Evolutionary conservation across 2,888 invertebrate genomes (phyloP), one percentile per base, ranked within the genome.

Genomic region (Conistra vaccinii): DNA sequence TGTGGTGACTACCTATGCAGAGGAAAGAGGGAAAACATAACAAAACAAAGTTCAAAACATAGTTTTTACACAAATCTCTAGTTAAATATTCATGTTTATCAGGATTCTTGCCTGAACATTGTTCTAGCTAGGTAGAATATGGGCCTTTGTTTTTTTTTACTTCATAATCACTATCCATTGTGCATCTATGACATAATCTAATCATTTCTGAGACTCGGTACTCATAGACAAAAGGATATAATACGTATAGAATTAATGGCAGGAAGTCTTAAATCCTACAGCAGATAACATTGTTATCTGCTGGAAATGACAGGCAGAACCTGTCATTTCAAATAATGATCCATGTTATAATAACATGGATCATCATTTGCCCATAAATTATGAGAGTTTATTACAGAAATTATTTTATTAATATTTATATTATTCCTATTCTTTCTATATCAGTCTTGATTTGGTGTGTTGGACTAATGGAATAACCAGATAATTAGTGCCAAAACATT

Each of bases 191-290:
- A 51, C 76, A 42, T 23, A 75, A 76, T 75, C 5, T 32, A 53
- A 42, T 61, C 4, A 65, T 42, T 48, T 48, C n/a, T 39, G 6
- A 29, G 29, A 58, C 76, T 57, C 20, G n/a, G 17, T 60, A 73
- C 29, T 53, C 23, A 26, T 23, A 45, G 6, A 48, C 35, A 20
- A 39, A 23, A 26, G 6, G 3, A 14, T 5, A 26, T 29, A 68
- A 20, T 35, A n/a, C n/a, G n/a, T n/a, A 42, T 26, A 45, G 60
- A 42, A 20, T 53, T 3, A 6, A 76, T 32, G n/a, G 32, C 58
- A 78, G 35, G 35, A 78, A 53, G 29, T 60, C 17, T 42, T 45
- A 14, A 61, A 78, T 78, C 10, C 26, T 51, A 17, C 12, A 17
- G 26, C 23, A 12, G n/a, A 66, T 32, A 60, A 51, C 29, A 67